phyloP scores from a whole-genome alignment of 2,113 vertebrate genomes.

The Prietella phreatophila region DNA sequence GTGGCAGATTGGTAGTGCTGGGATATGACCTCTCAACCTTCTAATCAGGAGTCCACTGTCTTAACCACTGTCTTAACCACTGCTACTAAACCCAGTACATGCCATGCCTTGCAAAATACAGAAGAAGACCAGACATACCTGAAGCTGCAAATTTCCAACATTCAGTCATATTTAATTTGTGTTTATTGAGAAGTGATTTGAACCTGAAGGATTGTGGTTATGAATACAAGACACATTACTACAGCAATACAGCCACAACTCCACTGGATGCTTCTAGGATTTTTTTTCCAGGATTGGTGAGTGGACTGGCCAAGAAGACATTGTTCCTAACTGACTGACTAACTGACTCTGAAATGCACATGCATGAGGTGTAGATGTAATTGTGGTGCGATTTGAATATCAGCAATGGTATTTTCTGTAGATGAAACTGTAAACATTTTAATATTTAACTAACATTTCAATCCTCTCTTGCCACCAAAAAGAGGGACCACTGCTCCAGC shows the following conservation, averaged over 20 bases:
- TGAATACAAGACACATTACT: not conserved
- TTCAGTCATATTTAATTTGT: not conserved
- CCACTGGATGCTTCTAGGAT: not conserved
- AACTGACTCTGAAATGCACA: not conserved
- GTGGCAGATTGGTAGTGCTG: no score
- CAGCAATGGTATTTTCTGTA: not conserved
- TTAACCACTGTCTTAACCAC: no score
- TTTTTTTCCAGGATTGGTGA: not conserved
- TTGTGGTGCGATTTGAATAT: not conserved
- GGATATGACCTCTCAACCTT: no score
- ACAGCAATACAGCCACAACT: not conserved
- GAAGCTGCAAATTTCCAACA: not conserved
- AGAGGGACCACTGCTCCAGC: not conserved
- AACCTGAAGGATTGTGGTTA: constrained; percentile 1
- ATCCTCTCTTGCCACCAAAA: not conserved
- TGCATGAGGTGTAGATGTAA: not conserved
- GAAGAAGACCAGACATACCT: not conserved
- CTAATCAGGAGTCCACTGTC: no score
- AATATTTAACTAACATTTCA: not conserved
- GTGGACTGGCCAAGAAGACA: not conserved
- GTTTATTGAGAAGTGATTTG: not conserved
- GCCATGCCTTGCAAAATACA: not conserved
- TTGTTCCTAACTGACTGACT: not conserved
- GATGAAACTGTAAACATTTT: not conserved
- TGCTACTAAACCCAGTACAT: not conserved